Conservation (phyloP, 2,797 vertebrate genomes). For the Bryconaethiops microstoma region DNA sequence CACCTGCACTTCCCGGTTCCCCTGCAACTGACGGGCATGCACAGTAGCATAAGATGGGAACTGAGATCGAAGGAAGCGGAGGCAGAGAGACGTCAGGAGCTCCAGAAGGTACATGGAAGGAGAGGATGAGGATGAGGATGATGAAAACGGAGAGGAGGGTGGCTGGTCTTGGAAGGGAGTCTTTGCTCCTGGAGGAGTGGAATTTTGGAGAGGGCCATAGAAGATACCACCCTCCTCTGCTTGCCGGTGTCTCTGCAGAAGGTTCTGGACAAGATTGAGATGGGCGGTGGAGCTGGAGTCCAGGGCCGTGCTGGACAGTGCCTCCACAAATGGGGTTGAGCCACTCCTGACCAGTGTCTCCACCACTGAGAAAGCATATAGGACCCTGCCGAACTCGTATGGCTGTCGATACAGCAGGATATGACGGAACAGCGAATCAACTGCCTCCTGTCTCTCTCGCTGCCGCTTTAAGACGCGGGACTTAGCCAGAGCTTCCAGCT, state of each 20-base stretch:
- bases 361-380: constrained; percentile 90
- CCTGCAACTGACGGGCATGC: constrained; percentile 84
- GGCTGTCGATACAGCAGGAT: constrained; percentile 87
- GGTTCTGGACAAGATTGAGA: constrained; percentile 93
- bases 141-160: constrained; percentile 79
- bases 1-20: constrained; percentile 91
- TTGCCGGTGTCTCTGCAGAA: constrained; percentile 92
- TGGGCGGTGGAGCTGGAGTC: constrained; percentile 93
- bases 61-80: constrained; percentile 90
- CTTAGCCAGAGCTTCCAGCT: constrained; percentile 86
- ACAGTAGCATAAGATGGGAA: constrained; percentile 88
- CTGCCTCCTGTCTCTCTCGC: constrained; percentile 83
- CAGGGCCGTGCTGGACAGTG: constrained; percentile 85
- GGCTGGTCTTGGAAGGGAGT: constrained; percentile 73
- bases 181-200: constrained; percentile 63
- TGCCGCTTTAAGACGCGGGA: constrained; percentile 83
- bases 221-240: constrained; percentile 87
- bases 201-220: constrained; percentile 83
- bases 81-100: constrained; percentile 88
- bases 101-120: constrained; percentile 86
- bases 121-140: constrained; percentile 68
- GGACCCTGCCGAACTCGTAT: constrained; percentile 85
- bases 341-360: constrained; percentile 91
- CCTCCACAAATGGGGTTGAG: constrained; percentile 86
- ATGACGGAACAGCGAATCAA: constrained; percentile 90